Base-by-base conservation (phyloP, 2,113 vertebrate genomes). In the Podiceps cristatus region DNA sequence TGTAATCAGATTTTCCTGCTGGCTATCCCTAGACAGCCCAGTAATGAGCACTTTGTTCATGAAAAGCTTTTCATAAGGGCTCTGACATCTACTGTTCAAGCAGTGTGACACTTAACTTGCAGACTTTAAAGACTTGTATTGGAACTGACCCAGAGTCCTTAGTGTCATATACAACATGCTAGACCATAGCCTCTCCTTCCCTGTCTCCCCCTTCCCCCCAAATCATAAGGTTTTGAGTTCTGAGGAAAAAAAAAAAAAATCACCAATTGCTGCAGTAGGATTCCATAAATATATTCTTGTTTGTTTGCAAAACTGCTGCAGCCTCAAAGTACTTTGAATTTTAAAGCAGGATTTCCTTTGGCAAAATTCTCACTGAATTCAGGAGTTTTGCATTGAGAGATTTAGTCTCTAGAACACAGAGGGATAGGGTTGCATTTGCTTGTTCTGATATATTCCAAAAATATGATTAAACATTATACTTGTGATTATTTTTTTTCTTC, bases 161-260 rank as follows among this genome's bases (percentile, higher is more conserved):
- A 66, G 3, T 37, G 71, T 29, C 15, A 62, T 5, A 23, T 29
- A 7, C 10, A 90, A 59, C 2, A 27, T 33, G 14, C 4, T 64
- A 91, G 17, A 58, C 4, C 6, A 13, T 22, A 66, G 11, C 0
- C 7, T 3, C 1, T 40, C 7, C 6, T 68, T 76, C 23, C 5
- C 13, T 9, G 0, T 2, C 4, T 8, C 1, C 6, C 3, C 1
- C 2, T 8, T 42, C 1, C 1, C 3, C 4, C 6, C 35, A 60
- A 78, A 60, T 40, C 22, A 33, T 58, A 63, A 13, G 6, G 16
- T 45, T 45, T 45, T 42, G 42, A 12, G 42, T 42, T 42, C n/a
- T n/a, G 16, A 67, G 4, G 16, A 47, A n/a, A 76, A 88, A 63
- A 16, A 47, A 71, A 47, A 63, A 16, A 47, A 71, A 47, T 79